These are phyloP conservation scores for Cancer borealis DNA, from an alignment of 2,888 invertebrate species.

Conservation along the genomic window DNA sequence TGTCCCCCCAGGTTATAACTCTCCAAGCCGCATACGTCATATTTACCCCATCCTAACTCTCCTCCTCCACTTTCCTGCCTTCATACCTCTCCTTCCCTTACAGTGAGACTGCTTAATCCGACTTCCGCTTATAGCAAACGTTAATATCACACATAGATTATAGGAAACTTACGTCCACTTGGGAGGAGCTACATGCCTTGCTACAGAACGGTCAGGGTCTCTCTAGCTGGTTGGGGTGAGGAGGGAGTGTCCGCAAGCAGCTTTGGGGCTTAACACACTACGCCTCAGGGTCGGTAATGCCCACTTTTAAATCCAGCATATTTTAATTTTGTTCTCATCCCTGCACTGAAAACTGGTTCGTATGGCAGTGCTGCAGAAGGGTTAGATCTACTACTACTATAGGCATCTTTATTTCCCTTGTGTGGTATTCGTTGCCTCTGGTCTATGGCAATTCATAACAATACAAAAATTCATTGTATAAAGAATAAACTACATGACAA, in stretches of 20 bases:
- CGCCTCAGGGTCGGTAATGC: constrained; percentile 27
- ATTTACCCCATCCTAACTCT: constrained; percentile 72
- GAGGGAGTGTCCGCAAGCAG: constrained; percentile 22
- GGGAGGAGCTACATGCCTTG: constrained; percentile 61
- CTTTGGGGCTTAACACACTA: constrained; percentile 42
- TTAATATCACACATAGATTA: constrained; percentile 74
- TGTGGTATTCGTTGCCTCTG: constrained; percentile 44
- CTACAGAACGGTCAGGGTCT: constrained; percentile 56
- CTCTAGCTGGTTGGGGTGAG: neutral
- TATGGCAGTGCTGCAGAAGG: constrained; percentile 39
- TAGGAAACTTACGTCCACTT: constrained; percentile 68
- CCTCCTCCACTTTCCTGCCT: constrained; percentile 70
- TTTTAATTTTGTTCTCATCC: constrained; percentile 65
- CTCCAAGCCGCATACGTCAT: constrained; percentile 65
- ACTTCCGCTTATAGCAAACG: constrained; percentile 72
- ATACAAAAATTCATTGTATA: neutral
- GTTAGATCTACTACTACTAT: neutral
- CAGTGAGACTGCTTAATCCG: constrained; percentile 72
- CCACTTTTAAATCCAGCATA: constrained; percentile 6
- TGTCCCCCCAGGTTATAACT: constrained; percentile 61
- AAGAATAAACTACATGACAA: constrained; percentile 8
- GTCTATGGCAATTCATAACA: constrained; percentile 46
- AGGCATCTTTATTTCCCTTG: neutral
- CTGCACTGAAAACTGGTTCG: constrained; percentile 60
- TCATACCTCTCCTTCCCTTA: constrained; percentile 69